Base-by-base conservation (phyloP, 2,888 invertebrate genomes). In the Nomada fabriciana region DNA sequence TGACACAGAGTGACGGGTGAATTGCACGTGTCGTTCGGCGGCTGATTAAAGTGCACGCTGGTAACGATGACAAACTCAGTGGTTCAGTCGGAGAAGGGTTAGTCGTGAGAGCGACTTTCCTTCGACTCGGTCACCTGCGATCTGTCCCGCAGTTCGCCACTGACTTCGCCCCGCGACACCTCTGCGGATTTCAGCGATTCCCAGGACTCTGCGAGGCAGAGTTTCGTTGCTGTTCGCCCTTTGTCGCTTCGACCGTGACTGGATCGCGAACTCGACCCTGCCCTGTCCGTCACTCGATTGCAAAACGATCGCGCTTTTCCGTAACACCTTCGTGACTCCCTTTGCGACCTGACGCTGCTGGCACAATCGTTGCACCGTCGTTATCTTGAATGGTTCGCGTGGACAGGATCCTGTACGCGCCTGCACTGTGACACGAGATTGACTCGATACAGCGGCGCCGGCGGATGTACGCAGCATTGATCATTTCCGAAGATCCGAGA, bases 281-380 rank as follows among this genome's bases (percentile, higher is more conserved):
- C 43, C 11, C 55, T 9, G 23, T 57, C 18, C 73, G 73, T 65
- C 29, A 65, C 65, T 29, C 36, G 25, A 23, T 64, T 29, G 18
- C 55, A 0, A 20, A 64, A 15, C 29, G 29, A 42, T 60, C 10
- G 2, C 9, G 3, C 5, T 3, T 36, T 13, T 59, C n/a, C n/a
- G 42, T 42, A 47, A 59, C 23, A 5, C 23, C 15, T 7, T 75
- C 11, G 60, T 42, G 29, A 74, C 5, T 18, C 1, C 2, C n/a
- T 50, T 20, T 2, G 43, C 11, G 43, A 4, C 15, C 5, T 10
- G n/a, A 50, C 18, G 47, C 47, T 15, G 4, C 9, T 10, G 52
- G 9, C 29, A 1, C 9, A 2, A 29, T 52, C 29, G 15, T 55
- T 55, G 15, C 20, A 15, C n/a, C 53, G 5, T 42, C 11, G 36